Evolutionary conservation across 2,113 vertebrate species (phyloP), one percentile per base, ranked within the genome.

Genomic region (Corapipo altera): DNA sequence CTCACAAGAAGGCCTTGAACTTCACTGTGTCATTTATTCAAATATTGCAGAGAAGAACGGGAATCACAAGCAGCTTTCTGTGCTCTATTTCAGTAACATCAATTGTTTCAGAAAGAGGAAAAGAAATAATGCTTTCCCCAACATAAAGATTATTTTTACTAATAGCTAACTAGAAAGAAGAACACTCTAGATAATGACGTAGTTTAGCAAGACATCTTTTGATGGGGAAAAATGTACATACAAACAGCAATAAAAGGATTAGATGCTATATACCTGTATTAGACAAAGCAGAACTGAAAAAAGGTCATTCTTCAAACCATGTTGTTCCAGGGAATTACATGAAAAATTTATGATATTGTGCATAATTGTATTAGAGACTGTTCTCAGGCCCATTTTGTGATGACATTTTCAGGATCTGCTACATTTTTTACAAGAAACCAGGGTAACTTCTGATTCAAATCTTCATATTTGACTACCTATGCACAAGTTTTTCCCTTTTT

Each of bases 1-100:
- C 89, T 96, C 88, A 74, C 58, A 91, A 94, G 75, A 67, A 4
- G 4, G 80, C 64, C 85, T 77, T 92, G 90, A 94, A 92, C 81
- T 80, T 88, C 82, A 37, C 65, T 52, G 16, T 32, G 48, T 77
- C 37, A 59, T 66, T 89, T 89, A 81, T 74, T 88, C 54, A 85
- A 64, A 65, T 15, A 21, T 2, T 35, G 51, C 57, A 59, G 24
- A 83, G 33, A 35, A 80, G 88, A 94, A 62, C 17, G 71, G 43
- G 48, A 90, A 86, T 55, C 13, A 4, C 18, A 69, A 65, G 66
- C 57, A 89, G 78, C 41, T 82, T 64, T 89, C 82, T 71, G 27
- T 48, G 73, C 39, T 73, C 82, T 83, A 19, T 88, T 92, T 88
- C 33, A 32, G n/a, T 48, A 91, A 71, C 30, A 48, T 51, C 16